Evolutionary conservation across 1,140 invertebrate genomes (phyloP).

Genomic region (Tribolium castaneum): DNA sequence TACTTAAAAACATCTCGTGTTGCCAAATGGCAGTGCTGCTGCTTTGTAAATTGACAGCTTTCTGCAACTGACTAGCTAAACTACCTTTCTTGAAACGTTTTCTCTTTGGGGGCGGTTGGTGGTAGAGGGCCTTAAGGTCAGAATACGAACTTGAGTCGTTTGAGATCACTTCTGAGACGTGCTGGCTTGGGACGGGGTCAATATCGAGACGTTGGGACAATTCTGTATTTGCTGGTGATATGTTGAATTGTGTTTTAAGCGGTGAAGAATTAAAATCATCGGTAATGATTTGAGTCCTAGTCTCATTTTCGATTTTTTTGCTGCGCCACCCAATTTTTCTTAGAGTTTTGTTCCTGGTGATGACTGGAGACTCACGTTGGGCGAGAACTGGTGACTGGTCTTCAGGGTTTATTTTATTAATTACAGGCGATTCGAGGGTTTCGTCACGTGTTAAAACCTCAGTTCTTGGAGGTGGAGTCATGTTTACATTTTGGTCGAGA

Average conservation of each 20-base stretch:
- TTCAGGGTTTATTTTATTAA: background rate
- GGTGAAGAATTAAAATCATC: background rate
- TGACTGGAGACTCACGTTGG: no score
- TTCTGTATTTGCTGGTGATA: background rate
- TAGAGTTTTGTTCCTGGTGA: constrained; percentile 4
- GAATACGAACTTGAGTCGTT: constrained; percentile 6
- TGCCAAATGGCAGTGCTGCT: constrained; percentile 47
- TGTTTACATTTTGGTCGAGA: background rate
- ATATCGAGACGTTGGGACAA: constrained; percentile 9
- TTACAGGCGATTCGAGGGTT: constrained; percentile 33
- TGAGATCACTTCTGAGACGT: constrained; percentile 26
- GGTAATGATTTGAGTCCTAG: constrained; percentile 23
- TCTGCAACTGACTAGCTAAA: constrained; percentile 46
- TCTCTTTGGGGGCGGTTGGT: constrained; percentile 16
- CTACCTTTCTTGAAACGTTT: constrained; percentile 48
- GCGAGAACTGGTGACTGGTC: constrained; percentile 42
- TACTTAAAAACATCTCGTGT: constrained; percentile 49
- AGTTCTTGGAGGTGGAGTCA: background rate
- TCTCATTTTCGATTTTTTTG: constrained; percentile 19
- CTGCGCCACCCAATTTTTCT: constrained; percentile 28
- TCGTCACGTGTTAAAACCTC: background rate
- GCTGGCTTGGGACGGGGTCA: constrained; percentile 35
- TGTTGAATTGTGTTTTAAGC: background rate
- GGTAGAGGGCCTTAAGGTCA: background rate
- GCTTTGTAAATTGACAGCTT: constrained; percentile 41